phyloP scores from a whole-genome alignment of 2,797 vertebrate genomes.

The Enteromius thamalakanensis region DNA sequence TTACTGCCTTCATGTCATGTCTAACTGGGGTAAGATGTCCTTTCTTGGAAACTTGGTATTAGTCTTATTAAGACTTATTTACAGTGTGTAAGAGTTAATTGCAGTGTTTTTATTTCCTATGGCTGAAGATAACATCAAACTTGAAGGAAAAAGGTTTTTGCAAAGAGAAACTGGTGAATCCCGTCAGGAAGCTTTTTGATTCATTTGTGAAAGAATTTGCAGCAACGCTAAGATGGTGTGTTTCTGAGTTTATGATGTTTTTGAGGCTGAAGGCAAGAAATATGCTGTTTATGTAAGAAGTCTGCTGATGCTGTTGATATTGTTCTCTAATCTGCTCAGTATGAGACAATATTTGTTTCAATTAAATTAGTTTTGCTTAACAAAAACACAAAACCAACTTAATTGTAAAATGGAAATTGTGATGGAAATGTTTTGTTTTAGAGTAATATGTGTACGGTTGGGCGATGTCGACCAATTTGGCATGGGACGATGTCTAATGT shows the following conservation, averaged over 20 bases:
- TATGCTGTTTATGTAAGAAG: constrained; percentile 66
- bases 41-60: neutral
- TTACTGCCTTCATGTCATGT: constrained; percentile 77
- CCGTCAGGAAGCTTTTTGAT: neutral
- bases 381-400: neutral
- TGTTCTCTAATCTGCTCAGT: constrained; percentile 69
- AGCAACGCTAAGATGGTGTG: constrained; percentile 29
- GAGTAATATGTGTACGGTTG: neutral
- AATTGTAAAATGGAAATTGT: neutral
- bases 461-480: no score
- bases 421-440: neutral
- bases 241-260: constrained; percentile 31
- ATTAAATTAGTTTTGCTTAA: neutral
- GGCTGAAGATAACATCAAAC: constrained; percentile 1
- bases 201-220: neutral
- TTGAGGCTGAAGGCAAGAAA: constrained; percentile 28
- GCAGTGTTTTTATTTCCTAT: neutral
- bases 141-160: constrained; percentile 4
- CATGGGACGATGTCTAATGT: no score
- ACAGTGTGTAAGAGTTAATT: neutral
- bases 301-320: constrained; percentile 66
- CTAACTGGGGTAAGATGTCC: constrained; percentile 88
- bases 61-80: neutral
- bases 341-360: neutral
- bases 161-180: constrained; percentile 8